These are phyloP conservation scores for Apostichopus parvimensis DNA, from an alignment of 35 echinoderm and acorn worm species.

Conservation along the genomic window DNA sequence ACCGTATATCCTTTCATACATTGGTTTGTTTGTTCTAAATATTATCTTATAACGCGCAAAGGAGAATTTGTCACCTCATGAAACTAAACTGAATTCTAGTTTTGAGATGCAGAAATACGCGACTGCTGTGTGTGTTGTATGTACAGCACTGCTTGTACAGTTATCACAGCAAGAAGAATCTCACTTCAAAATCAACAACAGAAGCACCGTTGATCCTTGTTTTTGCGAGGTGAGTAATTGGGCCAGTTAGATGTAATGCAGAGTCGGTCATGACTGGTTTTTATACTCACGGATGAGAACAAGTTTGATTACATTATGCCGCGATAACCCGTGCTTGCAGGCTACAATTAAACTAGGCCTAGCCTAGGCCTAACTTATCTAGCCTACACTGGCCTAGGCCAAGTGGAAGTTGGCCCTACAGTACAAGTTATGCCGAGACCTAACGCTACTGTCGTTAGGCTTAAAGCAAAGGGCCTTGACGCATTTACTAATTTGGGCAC, in stretches of 20 bases:
- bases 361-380: neutral
- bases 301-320: too few species aligned
- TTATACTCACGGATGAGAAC: too few species aligned
- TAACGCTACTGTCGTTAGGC: too few species aligned
- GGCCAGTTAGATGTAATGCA: too few species aligned
- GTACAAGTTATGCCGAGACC: too few species aligned
- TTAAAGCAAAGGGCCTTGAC: too few species aligned
- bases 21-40: neutral
- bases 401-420: too few species aligned
- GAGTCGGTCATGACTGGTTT: too few species aligned
- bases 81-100: neutral
- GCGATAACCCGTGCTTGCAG: neutral
- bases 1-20: too few species aligned
- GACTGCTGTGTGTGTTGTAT: neutral
- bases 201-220: constrained; percentile 2
- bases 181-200: neutral
- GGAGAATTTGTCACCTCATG: neutral
- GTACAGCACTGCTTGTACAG: neutral
- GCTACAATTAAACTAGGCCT: neutral
- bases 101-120: constrained; percentile 28
- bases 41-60: neutral
- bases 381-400: neutral
- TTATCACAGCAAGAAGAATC: constrained; percentile 4
- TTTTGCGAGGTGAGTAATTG: constrained; percentile 28
- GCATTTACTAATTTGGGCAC: too few species aligned